phyloP scores from a whole-genome alignment of 2,797 vertebrate genomes.

The Capromys pilorides region DNA sequence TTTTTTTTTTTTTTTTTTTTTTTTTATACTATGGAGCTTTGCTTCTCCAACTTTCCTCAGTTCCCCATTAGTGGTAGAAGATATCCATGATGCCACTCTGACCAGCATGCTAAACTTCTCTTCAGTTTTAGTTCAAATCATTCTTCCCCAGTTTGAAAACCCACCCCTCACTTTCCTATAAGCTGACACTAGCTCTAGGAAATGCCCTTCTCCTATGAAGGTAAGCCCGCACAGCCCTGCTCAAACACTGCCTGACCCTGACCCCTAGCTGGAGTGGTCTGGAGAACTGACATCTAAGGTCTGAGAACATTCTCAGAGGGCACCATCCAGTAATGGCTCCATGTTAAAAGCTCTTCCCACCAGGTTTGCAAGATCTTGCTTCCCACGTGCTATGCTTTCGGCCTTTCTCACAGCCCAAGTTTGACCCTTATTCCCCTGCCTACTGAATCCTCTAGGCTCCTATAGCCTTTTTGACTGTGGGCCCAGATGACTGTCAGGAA shows the following conservation, averaged over 20 bases:
- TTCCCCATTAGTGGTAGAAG: not conserved
- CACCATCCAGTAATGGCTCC: not conserved
- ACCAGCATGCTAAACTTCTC: not conserved
- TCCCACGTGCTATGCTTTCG: not conserved
- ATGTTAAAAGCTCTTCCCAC: constrained; percentile 16
- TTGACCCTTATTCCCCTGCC: not conserved
- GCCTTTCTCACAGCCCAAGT: not conserved
- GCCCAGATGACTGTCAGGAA: not conserved
- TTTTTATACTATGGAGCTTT: not conserved
- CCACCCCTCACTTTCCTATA: not conserved
- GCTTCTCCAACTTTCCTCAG: not conserved
- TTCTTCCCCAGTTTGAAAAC: not conserved
- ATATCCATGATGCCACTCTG: not conserved
- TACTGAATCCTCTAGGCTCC: constrained; percentile 36
- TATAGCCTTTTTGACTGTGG: not conserved
- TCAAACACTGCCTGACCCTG: not conserved
- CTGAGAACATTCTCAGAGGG: not conserved
- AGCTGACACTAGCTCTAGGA: not conserved
- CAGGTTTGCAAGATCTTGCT: not conserved
- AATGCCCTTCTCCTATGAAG: not conserved
- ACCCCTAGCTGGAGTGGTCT: constrained; percentile 17
- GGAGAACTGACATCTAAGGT: not conserved
- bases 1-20: too few species aligned
- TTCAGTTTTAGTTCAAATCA: constrained; percentile 21
- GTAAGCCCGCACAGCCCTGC: not conserved